A percentile compares a stretch with the other conserved stretches of the same genome.
Conservation (phyloP, 2,888 invertebrate genomes). For the Torymus tubicola region DNA sequence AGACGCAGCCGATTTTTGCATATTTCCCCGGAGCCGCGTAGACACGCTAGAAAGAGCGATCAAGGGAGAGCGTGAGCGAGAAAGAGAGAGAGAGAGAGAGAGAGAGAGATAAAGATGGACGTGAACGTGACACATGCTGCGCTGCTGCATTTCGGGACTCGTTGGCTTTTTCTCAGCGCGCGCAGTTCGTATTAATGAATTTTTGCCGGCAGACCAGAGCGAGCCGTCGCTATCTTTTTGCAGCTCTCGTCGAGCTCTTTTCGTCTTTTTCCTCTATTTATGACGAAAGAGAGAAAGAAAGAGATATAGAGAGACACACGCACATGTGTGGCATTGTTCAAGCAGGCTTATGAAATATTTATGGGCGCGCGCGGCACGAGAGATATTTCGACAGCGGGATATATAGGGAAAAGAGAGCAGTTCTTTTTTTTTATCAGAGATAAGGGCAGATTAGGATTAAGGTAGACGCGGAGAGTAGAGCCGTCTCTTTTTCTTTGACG, state of each 20-base stretch:
- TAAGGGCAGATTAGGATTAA: constrained; percentile 29
- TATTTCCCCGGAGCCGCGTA: constrained; percentile 27
- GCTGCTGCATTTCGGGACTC: constrained; percentile 22
- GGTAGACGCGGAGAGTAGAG: neutral
- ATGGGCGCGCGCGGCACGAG: constrained; percentile 4
- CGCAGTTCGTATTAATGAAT: constrained; percentile 45
- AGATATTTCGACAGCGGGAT: constrained; percentile 24
- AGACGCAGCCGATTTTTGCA: constrained; percentile 45
- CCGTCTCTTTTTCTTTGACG: constrained; percentile 25
- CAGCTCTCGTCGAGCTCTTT: neutral
- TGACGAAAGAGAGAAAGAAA: constrained; percentile 13
- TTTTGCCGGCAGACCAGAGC: constrained; percentile 27
- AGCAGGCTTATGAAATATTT: constrained; percentile 52
- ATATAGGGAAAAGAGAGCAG: constrained; percentile 5
- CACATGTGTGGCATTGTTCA: constrained; percentile 34
- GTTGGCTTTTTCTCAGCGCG: constrained; percentile 15
- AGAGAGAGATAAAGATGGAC: constrained; percentile 44
- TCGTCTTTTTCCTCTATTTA: constrained; percentile 21
- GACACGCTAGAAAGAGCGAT: neutral
- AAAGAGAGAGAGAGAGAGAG: neutral
- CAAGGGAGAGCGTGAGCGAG: neutral
- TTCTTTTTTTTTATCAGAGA: neutral
- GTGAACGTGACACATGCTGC: constrained; percentile 45
- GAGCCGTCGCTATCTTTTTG: neutral
- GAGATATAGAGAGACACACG: no score